Conservation (phyloP, 2,113 vertebrate genomes). For the Lepus americanus region DNA sequence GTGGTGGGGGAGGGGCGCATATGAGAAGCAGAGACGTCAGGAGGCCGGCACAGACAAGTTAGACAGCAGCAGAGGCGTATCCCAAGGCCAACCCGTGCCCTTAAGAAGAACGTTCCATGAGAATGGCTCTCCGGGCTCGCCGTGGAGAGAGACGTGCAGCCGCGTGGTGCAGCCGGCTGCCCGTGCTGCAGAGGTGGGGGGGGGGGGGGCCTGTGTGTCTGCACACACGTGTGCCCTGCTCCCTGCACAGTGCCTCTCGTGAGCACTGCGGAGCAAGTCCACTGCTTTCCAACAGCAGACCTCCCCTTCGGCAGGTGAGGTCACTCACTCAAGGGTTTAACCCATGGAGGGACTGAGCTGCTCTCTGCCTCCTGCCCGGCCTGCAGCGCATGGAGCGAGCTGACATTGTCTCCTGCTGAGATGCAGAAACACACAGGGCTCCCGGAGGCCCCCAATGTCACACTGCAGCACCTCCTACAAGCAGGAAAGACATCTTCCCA, state of each 20-base stretch:
- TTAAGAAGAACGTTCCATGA: background rate
- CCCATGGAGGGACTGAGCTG: background rate
- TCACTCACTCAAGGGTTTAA: conserved; percentile 63
- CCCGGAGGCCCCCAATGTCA: background rate
- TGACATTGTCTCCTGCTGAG: background rate
- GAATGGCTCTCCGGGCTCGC: background rate
- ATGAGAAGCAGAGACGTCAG: background rate
- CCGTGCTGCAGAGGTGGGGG: background rate
- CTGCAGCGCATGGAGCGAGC: background rate
- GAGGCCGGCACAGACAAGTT: background rate
- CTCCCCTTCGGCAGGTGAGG: conserved; percentile 66
- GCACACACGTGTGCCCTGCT: background rate
- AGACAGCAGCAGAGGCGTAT: background rate
- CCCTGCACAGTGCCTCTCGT: background rate
- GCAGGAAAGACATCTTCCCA: background rate
- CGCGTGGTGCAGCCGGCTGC: background rate
- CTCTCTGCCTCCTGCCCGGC: background rate
- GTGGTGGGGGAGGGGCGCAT: no score
- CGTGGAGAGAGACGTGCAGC: background rate
- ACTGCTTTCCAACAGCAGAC: background rate
- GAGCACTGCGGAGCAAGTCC: background rate
- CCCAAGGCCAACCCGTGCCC: background rate
- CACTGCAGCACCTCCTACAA: background rate
- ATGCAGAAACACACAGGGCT: background rate
- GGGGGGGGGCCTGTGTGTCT: background rate